Conservation (phyloP, 2,113 vertebrate genomes). For the Tautogolabrus adspersus region DNA sequence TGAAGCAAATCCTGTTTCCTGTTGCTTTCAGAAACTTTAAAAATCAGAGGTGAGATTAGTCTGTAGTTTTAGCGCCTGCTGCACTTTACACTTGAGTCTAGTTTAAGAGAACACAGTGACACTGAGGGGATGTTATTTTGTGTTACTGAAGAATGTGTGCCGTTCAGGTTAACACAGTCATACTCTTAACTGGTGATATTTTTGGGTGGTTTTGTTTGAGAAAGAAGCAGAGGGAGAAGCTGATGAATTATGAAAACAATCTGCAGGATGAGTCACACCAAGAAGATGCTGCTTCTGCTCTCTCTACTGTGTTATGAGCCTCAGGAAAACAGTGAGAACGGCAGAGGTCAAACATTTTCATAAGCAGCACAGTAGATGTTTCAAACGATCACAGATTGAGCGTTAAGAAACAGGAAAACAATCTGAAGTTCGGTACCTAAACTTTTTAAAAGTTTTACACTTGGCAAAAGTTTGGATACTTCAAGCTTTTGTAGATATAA, state of each 20-base stretch:
- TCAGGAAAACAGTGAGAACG: not conserved
- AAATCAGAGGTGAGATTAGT: not conserved
- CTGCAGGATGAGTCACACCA: conserved; percentile 27
- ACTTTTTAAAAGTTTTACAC: too few species aligned
- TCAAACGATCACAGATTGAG: not conserved
- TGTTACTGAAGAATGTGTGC: too few species aligned
- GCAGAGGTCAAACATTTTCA: conserved; percentile 23
- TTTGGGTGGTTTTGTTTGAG: not conserved
- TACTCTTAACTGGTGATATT: too few species aligned
- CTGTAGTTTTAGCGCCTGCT: not conserved
- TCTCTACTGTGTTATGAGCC: not conserved
- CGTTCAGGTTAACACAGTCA: too few species aligned
- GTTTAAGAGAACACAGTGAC: not conserved
- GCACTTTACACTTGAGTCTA: not conserved
- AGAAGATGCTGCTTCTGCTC: conserved; percentile 3
- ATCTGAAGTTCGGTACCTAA: too few species aligned
- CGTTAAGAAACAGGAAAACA: not conserved
- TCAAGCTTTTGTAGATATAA: too few species aligned
- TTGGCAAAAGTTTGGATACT: too few species aligned
- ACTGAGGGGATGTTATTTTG: too few species aligned
- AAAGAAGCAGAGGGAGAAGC: not conserved
- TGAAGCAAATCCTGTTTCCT: not conserved
- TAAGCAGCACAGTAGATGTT: not conserved
- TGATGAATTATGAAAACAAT: conserved; percentile 17
- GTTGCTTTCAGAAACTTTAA: conserved; percentile 1